Conservation (phyloP, 2,797 vertebrate genomes). For the Falco rusticolus region DNA sequence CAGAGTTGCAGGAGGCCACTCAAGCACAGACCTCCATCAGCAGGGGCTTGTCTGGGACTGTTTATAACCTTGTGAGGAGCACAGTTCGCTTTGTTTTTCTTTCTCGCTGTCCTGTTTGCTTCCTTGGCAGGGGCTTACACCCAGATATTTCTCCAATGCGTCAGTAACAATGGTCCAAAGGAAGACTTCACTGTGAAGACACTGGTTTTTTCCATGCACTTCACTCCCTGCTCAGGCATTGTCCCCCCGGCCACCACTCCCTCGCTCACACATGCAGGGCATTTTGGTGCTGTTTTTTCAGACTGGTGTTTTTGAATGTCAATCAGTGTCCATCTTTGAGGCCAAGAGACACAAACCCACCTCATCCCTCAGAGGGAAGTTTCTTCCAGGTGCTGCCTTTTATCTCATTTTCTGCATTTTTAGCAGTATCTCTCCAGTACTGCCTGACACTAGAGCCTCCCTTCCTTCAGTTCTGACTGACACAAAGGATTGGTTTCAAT, state of each 20-base stretch:
- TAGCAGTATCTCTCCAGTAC: background rate
- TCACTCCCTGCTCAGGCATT: background rate
- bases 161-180: background rate
- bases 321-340: background rate
- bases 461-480: background rate
- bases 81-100: background rate
- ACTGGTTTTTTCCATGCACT: accelerated
- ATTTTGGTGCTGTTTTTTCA: background rate
- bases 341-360: background rate
- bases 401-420: background rate
- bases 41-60: background rate
- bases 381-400: background rate
- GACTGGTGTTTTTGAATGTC: background rate
- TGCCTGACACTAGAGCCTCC: background rate
- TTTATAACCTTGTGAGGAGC: background rate
- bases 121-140: background rate
- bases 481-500: background rate
- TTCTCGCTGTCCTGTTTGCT: background rate
- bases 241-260: background rate
- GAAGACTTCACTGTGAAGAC: background rate
- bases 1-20: background rate
- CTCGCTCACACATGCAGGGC: background rate
- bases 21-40: background rate
- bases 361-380: background rate
- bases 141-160: background rate